Evolutionary conservation across 1,140 invertebrate genomes (phyloP).

Genomic region (Leguminivora glycinivorella): DNA sequence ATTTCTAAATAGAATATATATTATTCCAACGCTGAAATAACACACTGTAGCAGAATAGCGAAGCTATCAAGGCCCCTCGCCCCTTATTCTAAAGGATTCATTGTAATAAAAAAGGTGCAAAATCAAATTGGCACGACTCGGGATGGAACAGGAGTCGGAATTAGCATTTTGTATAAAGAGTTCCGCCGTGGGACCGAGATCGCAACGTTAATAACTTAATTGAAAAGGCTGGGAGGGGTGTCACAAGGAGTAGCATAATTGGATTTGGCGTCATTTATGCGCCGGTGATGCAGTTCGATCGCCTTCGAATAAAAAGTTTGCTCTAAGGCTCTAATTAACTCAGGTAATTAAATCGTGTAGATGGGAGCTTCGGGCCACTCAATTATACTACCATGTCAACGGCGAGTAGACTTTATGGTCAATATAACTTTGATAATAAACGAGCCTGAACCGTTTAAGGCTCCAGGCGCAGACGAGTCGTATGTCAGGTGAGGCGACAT

Average conservation of each 20-base stretch:
- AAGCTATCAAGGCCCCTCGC: neutral
- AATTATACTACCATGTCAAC: constrained; percentile 5
- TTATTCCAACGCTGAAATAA: constrained; percentile 7
- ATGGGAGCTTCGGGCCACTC: neutral
- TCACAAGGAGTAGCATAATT: constrained; percentile 23
- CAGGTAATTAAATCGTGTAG: constrained; percentile 15
- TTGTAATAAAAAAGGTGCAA: constrained; percentile 30
- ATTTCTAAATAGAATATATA: neutral
- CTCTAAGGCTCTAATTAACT: constrained; percentile 11
- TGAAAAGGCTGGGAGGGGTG: constrained; percentile 31
- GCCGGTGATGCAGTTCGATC: constrained; percentile 16
- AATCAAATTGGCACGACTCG: constrained; percentile 26
- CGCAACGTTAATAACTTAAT: constrained; percentile 39
- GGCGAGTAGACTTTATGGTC: constrained; percentile 18
- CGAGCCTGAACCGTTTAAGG: neutral
- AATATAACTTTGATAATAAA: constrained; percentile 18
- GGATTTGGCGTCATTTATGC: constrained; percentile 17
- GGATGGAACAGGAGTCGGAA: constrained; percentile 15
- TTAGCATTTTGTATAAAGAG: constrained; percentile 40
- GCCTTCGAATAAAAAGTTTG: constrained; percentile 11
- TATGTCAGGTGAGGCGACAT: constrained; percentile 3
- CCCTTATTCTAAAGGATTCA: constrained; percentile 4
- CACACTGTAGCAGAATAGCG: neutral
- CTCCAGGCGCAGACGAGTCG: constrained; percentile 1
- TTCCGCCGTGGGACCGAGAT: constrained; percentile 15